Evolutionary conservation across 2,797 vertebrate species (phyloP).

Genomic region (Epinephelus awoara): DNA sequence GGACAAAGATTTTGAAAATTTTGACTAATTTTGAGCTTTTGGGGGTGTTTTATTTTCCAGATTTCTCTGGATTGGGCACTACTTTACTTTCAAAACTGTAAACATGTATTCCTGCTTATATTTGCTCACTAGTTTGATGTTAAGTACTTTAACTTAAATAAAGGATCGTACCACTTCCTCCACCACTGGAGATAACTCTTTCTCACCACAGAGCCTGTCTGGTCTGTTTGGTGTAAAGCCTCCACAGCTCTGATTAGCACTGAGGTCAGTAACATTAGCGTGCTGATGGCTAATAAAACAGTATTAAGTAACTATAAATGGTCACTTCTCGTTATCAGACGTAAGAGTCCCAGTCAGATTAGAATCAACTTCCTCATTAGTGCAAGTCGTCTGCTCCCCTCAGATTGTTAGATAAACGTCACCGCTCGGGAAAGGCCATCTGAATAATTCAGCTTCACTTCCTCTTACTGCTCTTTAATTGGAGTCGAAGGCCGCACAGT

Average conservation of each 20-base stretch:
- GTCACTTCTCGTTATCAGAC: neutral
- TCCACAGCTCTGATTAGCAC: neutral
- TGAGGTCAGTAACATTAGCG: neutral
- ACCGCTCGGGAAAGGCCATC: neutral
- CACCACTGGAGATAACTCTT: neutral
- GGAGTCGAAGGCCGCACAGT: constrained; percentile 51
- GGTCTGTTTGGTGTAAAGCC: neutral
- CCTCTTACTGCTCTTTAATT: constrained; percentile 43
- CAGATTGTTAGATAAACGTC: constrained; percentile 24
- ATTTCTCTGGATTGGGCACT: too few relatives aligned
- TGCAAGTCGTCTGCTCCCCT: neutral
- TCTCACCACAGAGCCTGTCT: neutral
- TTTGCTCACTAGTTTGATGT: too few relatives aligned
- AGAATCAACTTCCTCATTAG: constrained; percentile 39
- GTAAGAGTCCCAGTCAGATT: neutral
- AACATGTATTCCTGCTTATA: too few relatives aligned
- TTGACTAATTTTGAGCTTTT: too few relatives aligned
- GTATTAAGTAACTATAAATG: neutral
- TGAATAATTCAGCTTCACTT: constrained; percentile 4
- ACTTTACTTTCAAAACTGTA: too few relatives aligned
- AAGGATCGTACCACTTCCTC: too few relatives aligned
- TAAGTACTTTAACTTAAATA: too few relatives aligned
- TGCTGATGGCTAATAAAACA: constrained; percentile 26
- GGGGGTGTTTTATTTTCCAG: too few relatives aligned
- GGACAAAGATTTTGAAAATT: too few relatives aligned